Evolutionary conservation across 2,888 invertebrate species (phyloP).

Genomic region (Homarus gammarus): DNA sequence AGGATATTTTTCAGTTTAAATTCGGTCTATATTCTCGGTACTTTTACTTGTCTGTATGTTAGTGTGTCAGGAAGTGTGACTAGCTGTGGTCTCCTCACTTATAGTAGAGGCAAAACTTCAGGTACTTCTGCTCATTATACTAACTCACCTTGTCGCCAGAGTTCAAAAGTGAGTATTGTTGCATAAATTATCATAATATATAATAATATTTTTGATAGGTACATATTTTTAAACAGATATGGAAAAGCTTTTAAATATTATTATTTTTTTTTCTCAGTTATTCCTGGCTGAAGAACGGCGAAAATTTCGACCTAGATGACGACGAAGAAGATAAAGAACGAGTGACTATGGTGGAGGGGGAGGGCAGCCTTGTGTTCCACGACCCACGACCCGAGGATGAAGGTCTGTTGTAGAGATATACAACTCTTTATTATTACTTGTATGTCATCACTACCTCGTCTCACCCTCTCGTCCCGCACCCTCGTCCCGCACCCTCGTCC

Average conservation of each 20-base stretch:
- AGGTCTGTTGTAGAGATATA: slow-evolving; percentile 57
- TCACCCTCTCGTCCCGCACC: too few species aligned
- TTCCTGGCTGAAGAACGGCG: slow-evolving; percentile 68
- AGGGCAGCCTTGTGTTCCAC: slow-evolving; percentile 67
- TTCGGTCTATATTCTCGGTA: too few species aligned
- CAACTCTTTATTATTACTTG: neutral
- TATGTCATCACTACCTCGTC: neutral
- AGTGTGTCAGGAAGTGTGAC: too few species aligned
- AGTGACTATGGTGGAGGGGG: slow-evolving; percentile 56
- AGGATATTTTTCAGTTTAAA: too few species aligned
- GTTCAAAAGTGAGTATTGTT: too few species aligned
- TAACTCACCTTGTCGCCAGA: too few species aligned
- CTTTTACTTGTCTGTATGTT: too few species aligned
- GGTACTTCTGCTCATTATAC: too few species aligned
- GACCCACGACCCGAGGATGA: slow-evolving; percentile 70
- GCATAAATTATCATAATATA: neutral
- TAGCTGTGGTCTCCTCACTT: too few species aligned
- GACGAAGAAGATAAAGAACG: slow-evolving; percentile 8
- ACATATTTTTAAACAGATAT: slow-evolving; percentile 4
- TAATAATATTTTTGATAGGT: neutral
- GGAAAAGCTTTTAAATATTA: neutral
- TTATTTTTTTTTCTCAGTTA: slow-evolving; percentile 53
- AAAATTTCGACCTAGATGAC: slow-evolving; percentile 26
- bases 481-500: too few species aligned
- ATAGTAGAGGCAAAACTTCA: too few species aligned